phyloP scores from a whole-genome alignment of 1,140 invertebrate species.

The Sweltsa coloradensis region DNA sequence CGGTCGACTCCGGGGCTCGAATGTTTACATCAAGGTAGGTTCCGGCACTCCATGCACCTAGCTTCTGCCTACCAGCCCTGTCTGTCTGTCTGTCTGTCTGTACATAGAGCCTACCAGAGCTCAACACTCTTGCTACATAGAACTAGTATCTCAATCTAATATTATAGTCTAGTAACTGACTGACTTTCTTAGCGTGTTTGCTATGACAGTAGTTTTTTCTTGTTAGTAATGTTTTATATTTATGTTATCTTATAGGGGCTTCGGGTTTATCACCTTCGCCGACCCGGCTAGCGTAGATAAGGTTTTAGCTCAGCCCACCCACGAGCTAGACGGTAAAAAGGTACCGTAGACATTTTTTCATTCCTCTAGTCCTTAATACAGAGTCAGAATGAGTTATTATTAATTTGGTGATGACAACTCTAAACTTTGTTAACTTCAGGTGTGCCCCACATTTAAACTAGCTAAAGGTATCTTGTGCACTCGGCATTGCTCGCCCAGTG shows the following conservation, averaged over 20 bases:
- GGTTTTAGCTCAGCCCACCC: conserved; percentile 84
- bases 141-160: too few species aligned
- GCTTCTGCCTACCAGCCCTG: background rate
- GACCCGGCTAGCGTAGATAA: conserved; percentile 89
- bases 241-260: conserved; percentile 71
- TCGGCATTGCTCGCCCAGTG: too few species aligned
- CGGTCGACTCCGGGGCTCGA: background rate
- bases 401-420: background rate
- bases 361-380: background rate
- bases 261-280: conserved; percentile 93
- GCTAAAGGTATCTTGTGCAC: too few species aligned
- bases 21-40: conserved; percentile 8
- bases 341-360: conserved; percentile 33
- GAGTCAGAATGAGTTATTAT: background rate
- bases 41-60: background rate
- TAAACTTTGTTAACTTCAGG: too few species aligned
- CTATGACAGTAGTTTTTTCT: conserved; percentile 23
- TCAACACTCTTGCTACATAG: too few species aligned
- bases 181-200: conserved; percentile 11
- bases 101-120: too few species aligned
- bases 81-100: background rate
- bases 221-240: conserved; percentile 13
- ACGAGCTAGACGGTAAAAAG: conserved; percentile 93
- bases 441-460: too few species aligned
- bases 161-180: too few species aligned